phyloP scores from a whole-genome alignment of 2,797 vertebrate genomes.

The Cetoscarus ocellatus region DNA sequence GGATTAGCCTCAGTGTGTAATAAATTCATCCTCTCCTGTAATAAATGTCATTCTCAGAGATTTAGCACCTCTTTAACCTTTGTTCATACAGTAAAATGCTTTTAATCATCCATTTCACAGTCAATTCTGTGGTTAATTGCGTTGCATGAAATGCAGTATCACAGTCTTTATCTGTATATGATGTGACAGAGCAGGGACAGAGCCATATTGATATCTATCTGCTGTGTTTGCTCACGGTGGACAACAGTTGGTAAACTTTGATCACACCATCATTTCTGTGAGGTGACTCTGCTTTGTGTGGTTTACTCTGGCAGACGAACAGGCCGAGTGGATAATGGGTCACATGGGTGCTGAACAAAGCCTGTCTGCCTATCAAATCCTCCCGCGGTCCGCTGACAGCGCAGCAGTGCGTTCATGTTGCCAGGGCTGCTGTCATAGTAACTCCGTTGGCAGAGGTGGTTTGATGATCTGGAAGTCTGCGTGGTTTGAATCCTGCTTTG shows the following conservation, averaged over 20 bases:
- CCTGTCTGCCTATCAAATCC: constrained; percentile 64
- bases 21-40: constrained; percentile 20
- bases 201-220: constrained; percentile 12
- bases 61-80: constrained; percentile 42
- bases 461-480: constrained; percentile 26
- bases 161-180: neutral
- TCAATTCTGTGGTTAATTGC: constrained; percentile 2
- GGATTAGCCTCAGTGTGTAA: constrained; percentile 3
- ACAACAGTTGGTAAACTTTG: constrained; percentile 63
- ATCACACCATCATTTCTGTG: constrained; percentile 39
- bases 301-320: constrained; percentile 47
- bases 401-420: constrained; percentile 64
- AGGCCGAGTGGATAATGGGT: constrained; percentile 39
- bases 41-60: constrained; percentile 30
- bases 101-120: constrained; percentile 20
- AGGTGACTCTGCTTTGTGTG: constrained; percentile 41
- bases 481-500: constrained; percentile 61
- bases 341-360: constrained; percentile 61
- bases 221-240: constrained; percentile 52
- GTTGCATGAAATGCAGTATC: neutral
- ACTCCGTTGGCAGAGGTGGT: constrained; percentile 49
- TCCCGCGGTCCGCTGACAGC: constrained; percentile 52
- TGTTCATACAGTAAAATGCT: constrained; percentile 26
- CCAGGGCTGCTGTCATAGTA: constrained; percentile 67
- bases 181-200: constrained; percentile 5